phyloP scores from a whole-genome alignment of 2,888 invertebrate species.

The Pollenia griseotomentosa region DNA sequence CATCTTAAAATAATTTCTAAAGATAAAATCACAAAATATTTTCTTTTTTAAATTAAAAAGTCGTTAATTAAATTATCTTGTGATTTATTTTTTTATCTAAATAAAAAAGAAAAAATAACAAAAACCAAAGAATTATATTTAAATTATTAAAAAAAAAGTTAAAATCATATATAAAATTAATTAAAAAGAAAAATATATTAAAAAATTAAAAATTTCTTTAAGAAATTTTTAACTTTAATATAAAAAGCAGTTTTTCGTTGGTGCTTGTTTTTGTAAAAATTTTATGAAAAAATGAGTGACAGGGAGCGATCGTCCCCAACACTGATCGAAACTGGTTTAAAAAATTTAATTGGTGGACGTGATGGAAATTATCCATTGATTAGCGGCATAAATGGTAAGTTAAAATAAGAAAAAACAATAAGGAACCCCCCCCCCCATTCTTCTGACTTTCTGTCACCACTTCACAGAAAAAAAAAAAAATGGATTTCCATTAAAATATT shows the following conservation, averaged over 20 bases:
- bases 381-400: conserved; percentile 89
- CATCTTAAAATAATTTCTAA: too few relatives aligned
- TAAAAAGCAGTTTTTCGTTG: conserved; percentile 54
- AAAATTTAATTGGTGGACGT: conserved; percentile 92
- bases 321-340: conserved; percentile 93
- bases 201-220: conserved; percentile 55
- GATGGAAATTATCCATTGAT: conserved; percentile 92
- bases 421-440: too few relatives aligned
- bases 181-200: not conserved
- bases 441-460: too few relatives aligned
- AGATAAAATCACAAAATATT: too few relatives aligned
- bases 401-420: not conserved
- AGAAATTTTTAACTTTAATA: conserved; percentile 54
- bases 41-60: not conserved
- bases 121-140: conserved; percentile 26
- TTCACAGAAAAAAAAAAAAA: too few relatives aligned
- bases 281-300: conserved; percentile 90
- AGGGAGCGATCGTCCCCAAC: conserved; percentile 95
- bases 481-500: too few relatives aligned
- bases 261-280: conserved; percentile 77
- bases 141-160: conserved; percentile 21
- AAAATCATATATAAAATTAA: not conserved
- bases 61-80: conserved; percentile 48
- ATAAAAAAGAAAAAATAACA: conserved; percentile 36
- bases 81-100: conserved; percentile 43